Base-by-base conservation (phyloP, 2,797 vertebrate species). In the Channa striata region DNA sequence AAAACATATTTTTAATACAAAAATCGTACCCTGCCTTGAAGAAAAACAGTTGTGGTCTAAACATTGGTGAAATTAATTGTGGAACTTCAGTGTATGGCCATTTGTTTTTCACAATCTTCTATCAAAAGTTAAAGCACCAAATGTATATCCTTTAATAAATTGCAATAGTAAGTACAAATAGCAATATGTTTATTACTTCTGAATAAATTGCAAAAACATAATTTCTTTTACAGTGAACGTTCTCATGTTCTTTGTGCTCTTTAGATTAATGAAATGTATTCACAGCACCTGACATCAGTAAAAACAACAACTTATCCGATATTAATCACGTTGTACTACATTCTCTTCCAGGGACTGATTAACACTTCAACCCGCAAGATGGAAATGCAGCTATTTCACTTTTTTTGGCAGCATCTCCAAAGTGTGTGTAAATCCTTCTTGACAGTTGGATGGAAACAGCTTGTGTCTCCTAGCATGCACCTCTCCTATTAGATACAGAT, bases 371-470 rank as follows among this genome's bases (percentile, higher is more conserved):
- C 70, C 78, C 59, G 44, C 71, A 66, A 69, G 42, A 72, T 66
- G 69, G 64, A 79, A 81, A 80, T 40, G 51, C 64, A 68, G 75
- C 49, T 72, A 68, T 74, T 80, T 76, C 39, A 74, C 50, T 74
- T 68, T 60, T n/a, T 58, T 65, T 89, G 78, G 80, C 78, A 81
- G 68, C 17, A 25, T 72, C 44, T 74, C 50, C 48, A 70, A 77
- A 77, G 79, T 71, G 67, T 72, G 81, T 77, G 56, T 78, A 86
- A 88, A 82, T 86, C 74, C 37, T 72, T 44, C 54, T 50, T 67
- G 85, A 87, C 84, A 85, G 77, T 80, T 82, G 77, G 68, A 80
- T 84, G 72, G 73, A 86, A 87, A 83, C 72, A 81, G 71, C 68
- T 74, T 73, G 84, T 66, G 82, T 85, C 75, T 90, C 68, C 59